Base-by-base conservation (phyloP, 2,113 vertebrate species). In the Piaya cayana region DNA sequence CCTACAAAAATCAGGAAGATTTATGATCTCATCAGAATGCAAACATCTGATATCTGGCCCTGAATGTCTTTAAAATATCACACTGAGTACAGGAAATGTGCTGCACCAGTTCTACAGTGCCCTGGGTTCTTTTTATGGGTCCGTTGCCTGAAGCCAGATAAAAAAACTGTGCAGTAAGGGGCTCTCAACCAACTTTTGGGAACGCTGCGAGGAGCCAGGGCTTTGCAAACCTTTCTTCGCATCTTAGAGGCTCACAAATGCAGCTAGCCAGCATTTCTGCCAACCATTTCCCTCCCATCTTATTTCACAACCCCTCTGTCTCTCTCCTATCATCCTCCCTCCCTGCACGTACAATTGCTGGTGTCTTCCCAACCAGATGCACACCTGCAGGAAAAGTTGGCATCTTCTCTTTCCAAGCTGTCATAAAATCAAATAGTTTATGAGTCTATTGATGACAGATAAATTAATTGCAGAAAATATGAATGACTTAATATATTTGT, bases 401-500 rank as follows among this genome's bases (percentile, higher is more conserved):
- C 97, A 92, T 45, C 65, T 86, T 55, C 93, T 93, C 91, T 94
- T 95, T 96, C 85, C 91, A 96, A 96, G 97, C 97, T 98, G 97
- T 98, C 98, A 97, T 36, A 65, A 71, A 98, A 75, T 97, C 93
- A 93, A 96, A 96, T 95, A 97, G 97, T 97, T 97, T 95, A 97
- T 95, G 96, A 98, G 97, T 75, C 95, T 96, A 96, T 96, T 94
- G 97, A 97, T 97, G 97, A 98, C 97, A 98, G 98, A 98, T 98
- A 98, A 98, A 98, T 98, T 98, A 98, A 98, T 97, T 98, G 97
- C 92, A 95, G 92, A 97, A 96, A 93, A 85, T 97, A 96, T 8
- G 93, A 98, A 98, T 98, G 98, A 98, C 97, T 98, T 98, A 98
- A 98, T 98, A 98, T 97, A 97, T 97, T 97, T 97, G 95, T 97